A percentile compares a stretch with the other conserved stretches of the same genome.
phyloP scores from a whole-genome alignment of 1,140 invertebrate genomes.

The Cyclargus thomasi region DNA sequence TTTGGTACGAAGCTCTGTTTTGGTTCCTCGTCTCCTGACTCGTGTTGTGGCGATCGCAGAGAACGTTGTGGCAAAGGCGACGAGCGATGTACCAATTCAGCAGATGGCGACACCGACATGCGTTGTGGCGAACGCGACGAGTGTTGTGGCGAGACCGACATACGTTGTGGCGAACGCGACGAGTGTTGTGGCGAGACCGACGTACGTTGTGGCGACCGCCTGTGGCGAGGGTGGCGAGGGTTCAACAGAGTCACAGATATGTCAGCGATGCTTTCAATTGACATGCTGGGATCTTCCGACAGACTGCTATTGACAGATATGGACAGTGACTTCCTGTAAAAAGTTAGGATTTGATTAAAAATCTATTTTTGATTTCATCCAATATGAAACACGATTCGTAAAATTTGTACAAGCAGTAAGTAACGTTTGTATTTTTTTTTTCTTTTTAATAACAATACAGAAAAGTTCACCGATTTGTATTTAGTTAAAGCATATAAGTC shows the following conservation, averaged over 20 bases:
- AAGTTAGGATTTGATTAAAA: no score
- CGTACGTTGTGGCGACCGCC: conserved; percentile 21
- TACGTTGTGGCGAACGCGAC: neutral
- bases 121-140: neutral
- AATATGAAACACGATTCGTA: no score
- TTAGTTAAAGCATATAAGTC: neutral
- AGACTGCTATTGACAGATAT: conserved; percentile 62
- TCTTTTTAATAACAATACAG: no score
- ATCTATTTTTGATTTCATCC: no score
- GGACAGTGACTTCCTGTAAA: conserved; percentile 50
- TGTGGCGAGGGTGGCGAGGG: conserved; percentile 45
- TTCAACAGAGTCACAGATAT: conserved; percentile 59
- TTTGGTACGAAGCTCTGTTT: conserved; percentile 31
- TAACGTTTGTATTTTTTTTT: no score
- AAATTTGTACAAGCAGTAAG: no score
- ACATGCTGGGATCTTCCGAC: conserved; percentile 60
- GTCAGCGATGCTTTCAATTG: conserved; percentile 63
- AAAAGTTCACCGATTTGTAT: no score
- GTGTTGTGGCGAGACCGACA: neutral
- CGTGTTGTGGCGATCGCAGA: neutral
- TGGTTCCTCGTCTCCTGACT: neutral
- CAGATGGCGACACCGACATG: neutral
- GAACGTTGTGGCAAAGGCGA: neutral
- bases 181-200: conserved; percentile 14
- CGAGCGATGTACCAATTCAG: neutral